phyloP scores from a whole-genome alignment of 2,888 invertebrate species.

The Laspeyria flexula region DNA sequence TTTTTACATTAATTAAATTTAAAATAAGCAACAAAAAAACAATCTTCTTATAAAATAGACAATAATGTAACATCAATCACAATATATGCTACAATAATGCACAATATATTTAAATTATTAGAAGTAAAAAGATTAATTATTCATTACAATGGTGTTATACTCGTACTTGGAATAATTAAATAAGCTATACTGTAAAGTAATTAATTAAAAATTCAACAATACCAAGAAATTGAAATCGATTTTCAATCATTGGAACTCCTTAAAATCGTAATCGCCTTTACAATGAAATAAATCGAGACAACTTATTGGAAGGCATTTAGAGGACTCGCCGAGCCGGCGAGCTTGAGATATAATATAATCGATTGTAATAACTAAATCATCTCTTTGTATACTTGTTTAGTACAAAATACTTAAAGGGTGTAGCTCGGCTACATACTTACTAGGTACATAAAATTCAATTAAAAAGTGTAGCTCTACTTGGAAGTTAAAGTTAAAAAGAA shows the following conservation, averaged over 20 bases:
- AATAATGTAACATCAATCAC: too few species aligned
- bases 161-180: too few species aligned
- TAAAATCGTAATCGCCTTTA: conserved; percentile 22
- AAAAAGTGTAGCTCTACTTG: not conserved
- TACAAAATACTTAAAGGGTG: not conserved
- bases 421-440: not conserved
- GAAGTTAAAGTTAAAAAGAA: not conserved
- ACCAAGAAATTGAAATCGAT: conserved; percentile 19
- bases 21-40: too few species aligned
- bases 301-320: conserved; percentile 10
- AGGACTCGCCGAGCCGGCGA: not conserved
- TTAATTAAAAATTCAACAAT: conserved; percentile 9
- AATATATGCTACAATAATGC: too few species aligned
- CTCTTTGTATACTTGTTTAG: not conserved
- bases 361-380: conserved; percentile 9
- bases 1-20: too few species aligned
- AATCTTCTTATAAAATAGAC: too few species aligned
- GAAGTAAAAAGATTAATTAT: not conserved
- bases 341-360: conserved; percentile 15
- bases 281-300: conserved; percentile 27
- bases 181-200: not conserved
- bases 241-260: conserved; percentile 21
- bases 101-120: too few species aligned
- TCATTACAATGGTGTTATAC: not conserved
- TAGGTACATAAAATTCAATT: not conserved